phyloP scores from a whole-genome alignment of 53 echinoderm and acorn worm species.

The Actinopyga echinites region DNA sequence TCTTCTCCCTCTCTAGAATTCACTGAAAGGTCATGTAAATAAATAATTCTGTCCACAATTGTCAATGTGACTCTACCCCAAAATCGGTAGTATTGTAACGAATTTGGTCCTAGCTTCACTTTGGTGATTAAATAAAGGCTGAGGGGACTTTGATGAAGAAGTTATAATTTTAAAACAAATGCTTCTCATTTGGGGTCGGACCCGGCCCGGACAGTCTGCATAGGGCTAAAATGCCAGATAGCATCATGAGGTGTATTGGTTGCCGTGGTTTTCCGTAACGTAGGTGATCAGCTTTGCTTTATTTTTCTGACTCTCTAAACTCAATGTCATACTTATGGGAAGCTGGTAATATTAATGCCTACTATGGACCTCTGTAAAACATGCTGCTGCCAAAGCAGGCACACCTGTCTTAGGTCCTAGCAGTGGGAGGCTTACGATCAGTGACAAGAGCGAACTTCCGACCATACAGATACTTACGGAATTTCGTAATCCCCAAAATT shows the following conservation, averaged over 20 bases:
- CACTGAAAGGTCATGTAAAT: slow-evolving; percentile 44
- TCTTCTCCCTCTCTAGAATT: slow-evolving; percentile 46
- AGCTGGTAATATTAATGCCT: slow-evolving; percentile 49
- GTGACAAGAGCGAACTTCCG: slow-evolving; percentile 51
- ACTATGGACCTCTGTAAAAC: slow-evolving; percentile 53
- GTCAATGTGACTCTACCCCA: no score
- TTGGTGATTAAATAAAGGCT: no score
- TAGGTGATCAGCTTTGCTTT: slow-evolving; percentile 42
- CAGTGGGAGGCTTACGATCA: slow-evolving; percentile 44
- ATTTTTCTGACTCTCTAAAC: slow-evolving; percentile 19
- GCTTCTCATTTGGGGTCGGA: no score
- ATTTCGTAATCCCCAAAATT: slow-evolving; percentile 59
- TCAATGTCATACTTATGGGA: slow-evolving; percentile 47
- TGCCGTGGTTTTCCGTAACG: slow-evolving; percentile 36
- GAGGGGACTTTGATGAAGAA: no score
- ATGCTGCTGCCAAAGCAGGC: slow-evolving; percentile 45
- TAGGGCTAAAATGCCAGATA: slow-evolving; percentile 32
- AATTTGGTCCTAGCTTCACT: no score
- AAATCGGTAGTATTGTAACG: no score
- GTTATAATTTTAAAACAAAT: no score
- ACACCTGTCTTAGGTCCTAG: slow-evolving; percentile 52
- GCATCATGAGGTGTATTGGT: background rate
- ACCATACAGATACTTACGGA: slow-evolving; percentile 58
- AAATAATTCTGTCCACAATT: no score
- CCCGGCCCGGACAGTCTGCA: no score